Conservation (phyloP, 92 coral and sea anemone species). For the Zoanthus sociatus region DNA sequence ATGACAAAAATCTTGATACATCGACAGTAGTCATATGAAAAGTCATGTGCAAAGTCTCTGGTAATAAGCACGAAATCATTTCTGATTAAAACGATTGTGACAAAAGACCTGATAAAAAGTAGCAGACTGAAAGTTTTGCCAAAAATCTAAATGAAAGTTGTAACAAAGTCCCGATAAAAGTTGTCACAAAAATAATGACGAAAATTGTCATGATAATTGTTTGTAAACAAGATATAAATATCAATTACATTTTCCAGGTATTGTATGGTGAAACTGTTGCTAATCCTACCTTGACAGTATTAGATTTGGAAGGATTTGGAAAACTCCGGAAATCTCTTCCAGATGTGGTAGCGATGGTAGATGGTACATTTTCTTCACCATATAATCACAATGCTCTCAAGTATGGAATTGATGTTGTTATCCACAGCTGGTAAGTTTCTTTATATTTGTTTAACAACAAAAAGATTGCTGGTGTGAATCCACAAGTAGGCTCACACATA, state of each 20-base stretch:
- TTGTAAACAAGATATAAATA: too few relatives aligned
- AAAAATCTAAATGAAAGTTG: too few relatives aligned
- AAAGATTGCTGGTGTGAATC: not conserved
- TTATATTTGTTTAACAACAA: not conserved
- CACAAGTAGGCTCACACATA: not conserved
- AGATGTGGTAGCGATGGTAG: conserved; percentile 69
- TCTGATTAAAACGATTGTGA: too few relatives aligned
- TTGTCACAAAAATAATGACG: not conserved
- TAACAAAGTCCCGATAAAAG: too few relatives aligned
- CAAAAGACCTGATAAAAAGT: too few relatives aligned
- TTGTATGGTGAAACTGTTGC: conserved; percentile 82
- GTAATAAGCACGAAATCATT: too few relatives aligned
- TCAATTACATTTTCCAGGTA: conserved; percentile 46
- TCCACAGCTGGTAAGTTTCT: conserved; percentile 78
- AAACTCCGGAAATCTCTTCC: conserved; percentile 64
- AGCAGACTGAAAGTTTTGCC: too few relatives aligned
- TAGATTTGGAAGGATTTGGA: conserved; percentile 81
- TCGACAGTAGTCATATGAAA: too few relatives aligned
- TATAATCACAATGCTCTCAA: conserved; percentile 67
- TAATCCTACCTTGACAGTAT: conserved; percentile 74
- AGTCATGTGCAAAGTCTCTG: too few relatives aligned
- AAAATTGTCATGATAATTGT: too few relatives aligned
- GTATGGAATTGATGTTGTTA: conserved; percentile 73
- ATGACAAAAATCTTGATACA: too few relatives aligned
- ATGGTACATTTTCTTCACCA: conserved; percentile 80